These are phyloP conservation scores for Acanthacorydalis orientalis DNA, from an alignment of 2,888 invertebrate species.

Conservation along the genomic window DNA sequence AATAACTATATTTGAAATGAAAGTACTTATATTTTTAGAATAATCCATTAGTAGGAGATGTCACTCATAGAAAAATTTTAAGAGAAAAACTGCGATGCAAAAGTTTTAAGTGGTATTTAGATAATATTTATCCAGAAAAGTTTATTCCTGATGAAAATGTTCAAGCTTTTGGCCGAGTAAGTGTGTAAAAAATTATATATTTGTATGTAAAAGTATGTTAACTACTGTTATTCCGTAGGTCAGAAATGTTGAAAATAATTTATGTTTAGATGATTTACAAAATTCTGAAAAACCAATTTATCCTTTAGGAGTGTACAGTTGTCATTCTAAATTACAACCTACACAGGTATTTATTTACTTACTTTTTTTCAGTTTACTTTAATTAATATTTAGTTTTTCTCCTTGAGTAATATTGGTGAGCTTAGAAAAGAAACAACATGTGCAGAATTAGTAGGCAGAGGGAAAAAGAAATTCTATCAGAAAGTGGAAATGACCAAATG, in stretches of 20 bases:
- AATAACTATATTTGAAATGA: background rate
- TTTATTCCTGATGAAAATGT: conserved; percentile 77
- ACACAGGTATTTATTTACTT: conserved; percentile 30
- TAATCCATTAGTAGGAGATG: conserved; percentile 55
- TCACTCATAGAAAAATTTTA: conserved; percentile 60
- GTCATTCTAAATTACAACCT: conserved; percentile 45
- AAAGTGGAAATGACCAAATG: conserved; percentile 31
- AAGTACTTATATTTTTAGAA: conserved; percentile 18
- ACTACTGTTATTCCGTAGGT: conserved; percentile 24
- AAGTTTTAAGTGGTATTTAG: conserved; percentile 57
- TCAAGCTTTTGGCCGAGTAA: conserved; percentile 46
- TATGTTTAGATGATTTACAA: conserved; percentile 71
- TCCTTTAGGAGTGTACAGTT: conserved; percentile 59
- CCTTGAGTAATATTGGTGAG: conserved; percentile 50
- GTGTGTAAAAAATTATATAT: conserved; percentile 1
- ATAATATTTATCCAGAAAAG: conserved; percentile 71
- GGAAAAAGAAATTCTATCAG: conserved; percentile 24
- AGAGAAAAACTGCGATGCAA: conserved; percentile 66
- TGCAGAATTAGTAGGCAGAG: conserved; percentile 35
- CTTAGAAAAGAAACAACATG: conserved; percentile 63
- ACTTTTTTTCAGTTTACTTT: background rate
- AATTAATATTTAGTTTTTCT: conserved; percentile 34
- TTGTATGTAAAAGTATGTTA: conserved; percentile 3
- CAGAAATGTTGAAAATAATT: conserved; percentile 32
- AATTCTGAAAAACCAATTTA: conserved; percentile 46